Conservation (phyloP, 2,113 vertebrate species). For the Siphamia tubifer region DNA sequence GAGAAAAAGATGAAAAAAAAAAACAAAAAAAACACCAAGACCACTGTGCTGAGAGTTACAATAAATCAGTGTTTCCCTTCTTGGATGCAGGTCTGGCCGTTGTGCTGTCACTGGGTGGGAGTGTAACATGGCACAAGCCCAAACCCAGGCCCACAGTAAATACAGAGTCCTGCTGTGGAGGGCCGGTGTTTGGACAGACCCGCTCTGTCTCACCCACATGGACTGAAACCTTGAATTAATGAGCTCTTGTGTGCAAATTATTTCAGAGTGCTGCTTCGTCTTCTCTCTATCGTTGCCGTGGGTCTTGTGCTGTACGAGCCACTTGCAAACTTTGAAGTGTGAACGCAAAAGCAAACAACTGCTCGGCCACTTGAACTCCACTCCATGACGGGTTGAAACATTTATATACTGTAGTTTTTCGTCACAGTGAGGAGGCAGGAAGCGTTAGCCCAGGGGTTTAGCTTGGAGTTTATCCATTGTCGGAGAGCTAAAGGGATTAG, state of each 20-base stretch:
- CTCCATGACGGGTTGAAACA: conserved; percentile 87
- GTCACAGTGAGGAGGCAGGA: conserved; percentile 29
- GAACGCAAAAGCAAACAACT: conserved; percentile 87
- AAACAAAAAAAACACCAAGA: conserved; percentile 45
- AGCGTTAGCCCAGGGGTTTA: conserved; percentile 27
- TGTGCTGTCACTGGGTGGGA: conserved; percentile 69
- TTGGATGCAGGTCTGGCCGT: conserved; percentile 69
- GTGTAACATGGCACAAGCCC: conserved; percentile 74
- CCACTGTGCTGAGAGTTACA: conserved; percentile 68
- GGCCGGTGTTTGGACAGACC: conserved; percentile 72
- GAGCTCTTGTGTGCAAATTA: conserved; percentile 92
- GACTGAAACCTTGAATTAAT: conserved; percentile 89
- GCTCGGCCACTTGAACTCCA: conserved; percentile 84
- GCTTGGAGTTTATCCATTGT: conserved; percentile 51
- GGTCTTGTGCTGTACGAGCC: conserved; percentile 52
- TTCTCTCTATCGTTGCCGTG: conserved; percentile 40
- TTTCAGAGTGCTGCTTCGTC: conserved; percentile 86
- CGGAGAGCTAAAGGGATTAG: conserved; percentile 52
- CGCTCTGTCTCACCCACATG: conserved; percentile 82
- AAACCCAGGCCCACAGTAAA: conserved; percentile 69
- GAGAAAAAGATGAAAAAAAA: conserved; percentile 69
- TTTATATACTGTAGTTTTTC: conserved; percentile 85
- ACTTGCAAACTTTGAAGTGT: conserved; percentile 87
- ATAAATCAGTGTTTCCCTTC: conserved; percentile 71
- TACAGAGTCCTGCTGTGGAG: conserved; percentile 55